Evolutionary conservation across 2,113 vertebrate species (phyloP), one percentile per base, ranked within the genome.

Genomic region (Danionella cerebrum): DNA sequence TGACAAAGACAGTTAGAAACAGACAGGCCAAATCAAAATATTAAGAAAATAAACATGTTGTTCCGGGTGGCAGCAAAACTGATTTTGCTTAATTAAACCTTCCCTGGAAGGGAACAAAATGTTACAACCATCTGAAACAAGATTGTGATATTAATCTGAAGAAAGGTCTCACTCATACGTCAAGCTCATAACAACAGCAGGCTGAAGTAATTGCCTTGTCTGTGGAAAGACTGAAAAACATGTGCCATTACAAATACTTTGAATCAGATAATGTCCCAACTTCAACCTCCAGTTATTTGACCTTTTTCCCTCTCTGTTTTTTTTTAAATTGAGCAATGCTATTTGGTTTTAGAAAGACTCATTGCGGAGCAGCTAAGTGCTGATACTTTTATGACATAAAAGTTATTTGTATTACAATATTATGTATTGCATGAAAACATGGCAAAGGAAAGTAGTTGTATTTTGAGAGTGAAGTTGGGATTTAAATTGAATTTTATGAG

Each of bases 81-180:
- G 79, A 85, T 85, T 86, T 87, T 88, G 85, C 82, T 80, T 74
- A 82, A 84, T 84, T 83, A 82, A 83, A 84, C 64, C n/a, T 78
- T 81, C 73, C 73, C 73, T 35, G 76, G 66, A 81, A 80, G 60
- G 75, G 67, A 83, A 80, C 78, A 83, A 78, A 79, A 80, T 82
- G 79, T 80, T 48, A 52, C 69, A 73, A 71, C 76, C 76, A 74
- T 77, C 76, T 82, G 78, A 69, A 78, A 80, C 76, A 75, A 55
- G 69, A 68, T 80, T 82, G 83, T 78, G 75, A 80, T 71, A 81
- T 83, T 81, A 87, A 84, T 79, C 76, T 52, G 69, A 77, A 84
- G 73, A 75, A 71, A 78, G 76, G 73, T 68, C 38, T 47, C 67
- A 10, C 77, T 59, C 36, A 77, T 79, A 72, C 52, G 79, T 75